phyloP scores from a whole-genome alignment of 1,140 invertebrate genomes.

The Mizuhopecten yessoensis region DNA sequence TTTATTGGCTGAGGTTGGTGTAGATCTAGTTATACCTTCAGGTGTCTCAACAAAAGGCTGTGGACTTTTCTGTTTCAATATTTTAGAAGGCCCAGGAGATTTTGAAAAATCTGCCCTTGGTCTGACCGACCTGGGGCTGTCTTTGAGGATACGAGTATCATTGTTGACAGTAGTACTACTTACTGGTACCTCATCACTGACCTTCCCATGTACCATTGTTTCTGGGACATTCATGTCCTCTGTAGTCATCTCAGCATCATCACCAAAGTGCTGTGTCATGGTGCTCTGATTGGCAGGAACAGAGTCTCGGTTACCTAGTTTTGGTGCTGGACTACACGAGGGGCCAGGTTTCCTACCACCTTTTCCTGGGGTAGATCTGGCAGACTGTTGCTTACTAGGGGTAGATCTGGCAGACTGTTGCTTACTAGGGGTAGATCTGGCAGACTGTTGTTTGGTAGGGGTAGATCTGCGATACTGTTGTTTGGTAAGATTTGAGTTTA shows the following conservation, averaged over 20 bases:
- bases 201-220: neutral
- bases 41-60: neutral
- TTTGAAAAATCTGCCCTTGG: neutral
- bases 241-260: slow-evolving; percentile 46
- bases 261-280: slow-evolving; percentile 69
- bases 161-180: neutral
- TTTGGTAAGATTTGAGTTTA: neutral
- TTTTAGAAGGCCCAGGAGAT: neutral
- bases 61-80: neutral
- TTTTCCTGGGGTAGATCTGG: neutral
- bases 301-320: slow-evolving; percentile 1
- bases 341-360: neutral
- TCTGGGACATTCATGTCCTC: neutral
- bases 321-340: neutral
- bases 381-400: neutral
- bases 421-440: no score
- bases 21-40: neutral
- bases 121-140: neutral
- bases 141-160: neutral
- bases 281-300: slow-evolving; percentile 9
- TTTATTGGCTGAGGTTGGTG: neutral
- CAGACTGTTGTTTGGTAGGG: neutral
- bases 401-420: no score
- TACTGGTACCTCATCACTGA: neutral
- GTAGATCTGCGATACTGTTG: neutral